Evolutionary conservation across 2,888 invertebrate genomes (phyloP).

Genomic region (Lycophotia porphyrea): DNA sequence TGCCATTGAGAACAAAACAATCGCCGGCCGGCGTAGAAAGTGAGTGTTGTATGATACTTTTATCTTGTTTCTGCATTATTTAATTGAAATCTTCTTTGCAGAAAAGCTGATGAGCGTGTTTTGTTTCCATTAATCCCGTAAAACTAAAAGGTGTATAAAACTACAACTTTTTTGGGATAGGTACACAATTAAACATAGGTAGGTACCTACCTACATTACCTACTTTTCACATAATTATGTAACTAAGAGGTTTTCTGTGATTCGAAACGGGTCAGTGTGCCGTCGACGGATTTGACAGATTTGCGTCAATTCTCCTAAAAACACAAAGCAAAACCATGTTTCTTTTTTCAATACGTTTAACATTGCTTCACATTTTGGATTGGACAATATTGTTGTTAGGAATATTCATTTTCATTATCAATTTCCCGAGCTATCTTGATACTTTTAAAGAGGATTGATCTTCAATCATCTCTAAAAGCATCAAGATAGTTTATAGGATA

Average conservation of each 20-base stretch:
- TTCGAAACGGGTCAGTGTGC: not conserved
- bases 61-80: conserved; percentile 20
- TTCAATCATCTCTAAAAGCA: not conserved
- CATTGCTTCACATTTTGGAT: not conserved
- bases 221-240: no score
- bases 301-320: no score
- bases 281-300: not conserved
- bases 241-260: no score
- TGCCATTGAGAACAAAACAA: conserved; percentile 76
- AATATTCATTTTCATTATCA: not conserved
- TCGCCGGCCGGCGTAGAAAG: conserved; percentile 81
- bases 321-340: not conserved
- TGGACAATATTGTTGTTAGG: not conserved
- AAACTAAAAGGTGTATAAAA: not conserved
- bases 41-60: conserved; percentile 73
- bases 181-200: not conserved
- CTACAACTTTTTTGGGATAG: not conserved
- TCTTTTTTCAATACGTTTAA: not conserved
- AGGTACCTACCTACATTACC: not conserved
- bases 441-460: no score
- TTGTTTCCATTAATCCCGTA: not conserved
- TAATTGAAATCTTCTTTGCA: not conserved
- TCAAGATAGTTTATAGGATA: not conserved
- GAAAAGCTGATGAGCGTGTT: not conserved
- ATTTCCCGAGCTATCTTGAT: no score